Evolutionary conservation across 2,888 invertebrate species (phyloP), one percentile per base, ranked within the genome.

Genomic region (Schizotus pectinicornis): DNA sequence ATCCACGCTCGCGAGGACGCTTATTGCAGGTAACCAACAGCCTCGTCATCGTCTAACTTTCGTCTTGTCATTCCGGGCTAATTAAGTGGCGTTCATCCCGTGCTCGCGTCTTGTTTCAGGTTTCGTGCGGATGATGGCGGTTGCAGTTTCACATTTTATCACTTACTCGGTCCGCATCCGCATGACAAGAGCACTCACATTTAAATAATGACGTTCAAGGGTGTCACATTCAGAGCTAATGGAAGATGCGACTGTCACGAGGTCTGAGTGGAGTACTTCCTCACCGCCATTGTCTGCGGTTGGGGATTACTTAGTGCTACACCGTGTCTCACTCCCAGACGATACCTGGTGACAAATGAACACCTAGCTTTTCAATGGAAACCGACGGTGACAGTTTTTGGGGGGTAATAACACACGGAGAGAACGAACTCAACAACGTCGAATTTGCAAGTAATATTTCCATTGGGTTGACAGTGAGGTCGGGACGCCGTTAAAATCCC

Each of bases 321-420:
- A 50, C 59, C 68, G 67, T 71, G 69, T 70, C 72, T 69, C 68
- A 68, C 67, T 69, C 62, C 64, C 55, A 56, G 56, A 63, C 65
- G 67, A 68, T 64, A 65, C 67, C 61, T 58, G 43, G 74, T 78
- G 77, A 77, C 76, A 76, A 77, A 78, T 77, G 77, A 77, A 75
- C 74, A 72, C 69, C 73, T 60, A 60, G 60, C 76, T 76, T 75
- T 70, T 76, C 75, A 75, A 75, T 70, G 57, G 50, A 59, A 57
- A 35, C 36, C 36, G 9, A 3, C 36, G 36, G 6, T 9, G 11
- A 35, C 36, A 35, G 9, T 35, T 35, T 35, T 35, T 6, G 36
- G n/a, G 3, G 36, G 36, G 36, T 11, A 11, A 35, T n/a, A n/a
- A 35, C 9, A 35, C 9, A 33, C 8, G 7, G 34, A 35, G 22